Evolutionary conservation across 2,888 invertebrate species (phyloP), one percentile per base, ranked within the genome.

Genomic region (Xiphydria camelus): DNA sequence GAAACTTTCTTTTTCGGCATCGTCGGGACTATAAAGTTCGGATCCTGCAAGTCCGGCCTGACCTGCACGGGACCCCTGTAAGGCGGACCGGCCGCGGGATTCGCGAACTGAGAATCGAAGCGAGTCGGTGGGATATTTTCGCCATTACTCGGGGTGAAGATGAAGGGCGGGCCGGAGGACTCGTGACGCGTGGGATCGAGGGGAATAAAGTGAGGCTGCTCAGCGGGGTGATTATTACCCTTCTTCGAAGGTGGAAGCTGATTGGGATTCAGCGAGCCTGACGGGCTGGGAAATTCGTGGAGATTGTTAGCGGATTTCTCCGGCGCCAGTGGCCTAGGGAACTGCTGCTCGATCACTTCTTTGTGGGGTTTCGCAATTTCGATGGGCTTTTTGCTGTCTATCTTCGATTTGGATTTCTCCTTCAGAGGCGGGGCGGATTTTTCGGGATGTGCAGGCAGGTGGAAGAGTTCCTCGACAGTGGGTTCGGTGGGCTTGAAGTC

Each of bases 401-500:
- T 46, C 42, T 74, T 74, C 0, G 64, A 53, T 39, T 68, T 70
- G 0, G 60, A 54, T 42, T 71, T 73, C 14, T 67, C 67, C 45
- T 67, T 68, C 0, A 53, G 22, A 3, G 58, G 49, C 4, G 62
- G 51, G 2, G 53, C 42, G 23, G 21, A 59, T 54, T 19, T 43
- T 25, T 51, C 37, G 9, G 47, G 23, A 12, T 46, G 39, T 5
- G 3, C 15, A 4, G 55, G 47, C 18, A 73, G 53, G 39, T 66
- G 70, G 39, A 74, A 73, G n/a, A 72, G 54, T 15, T 74, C 62
- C 26, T 70, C 73, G 10, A 70, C 51, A 15, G 54, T 66, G 6
- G 68, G 66, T 21, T 62, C 59, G 4, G 64, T 70, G 19, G 70
- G 69, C 45, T 64, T 65, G 51, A 61, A 76, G 47, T 76, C 71